phyloP scores from a whole-genome alignment of 2,113 vertebrate genomes.

The Acrocephalus kingi region DNA sequence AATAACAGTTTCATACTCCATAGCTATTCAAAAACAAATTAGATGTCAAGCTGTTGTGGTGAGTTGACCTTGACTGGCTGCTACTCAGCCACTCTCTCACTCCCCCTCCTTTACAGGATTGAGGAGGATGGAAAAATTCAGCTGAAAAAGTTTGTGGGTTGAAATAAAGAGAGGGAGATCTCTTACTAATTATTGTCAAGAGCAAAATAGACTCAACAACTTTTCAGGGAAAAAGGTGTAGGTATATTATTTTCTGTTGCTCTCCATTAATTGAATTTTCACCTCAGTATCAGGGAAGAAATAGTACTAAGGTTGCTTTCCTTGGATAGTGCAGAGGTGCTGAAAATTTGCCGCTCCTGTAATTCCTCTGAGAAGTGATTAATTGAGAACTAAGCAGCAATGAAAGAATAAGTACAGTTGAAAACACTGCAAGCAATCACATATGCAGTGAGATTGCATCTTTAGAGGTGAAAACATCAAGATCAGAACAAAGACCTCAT shows the following conservation, averaged over 20 bases:
- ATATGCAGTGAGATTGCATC: neutral
- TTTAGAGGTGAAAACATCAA: neutral
- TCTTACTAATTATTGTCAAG: neutral
- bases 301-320: neutral
- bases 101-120: neutral
- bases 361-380: neutral
- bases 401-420: neutral
- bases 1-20: neutral
- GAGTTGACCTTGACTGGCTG: neutral
- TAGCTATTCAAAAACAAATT: neutral
- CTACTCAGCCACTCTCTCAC: neutral
- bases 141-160: neutral
- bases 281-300: neutral
- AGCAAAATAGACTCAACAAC: fast-evolving
- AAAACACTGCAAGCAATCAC: neutral
- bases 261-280: neutral
- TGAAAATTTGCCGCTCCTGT: neutral
- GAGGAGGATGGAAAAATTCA: neutral
- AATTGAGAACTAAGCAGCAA: neutral
- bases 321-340: neutral
- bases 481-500: neutral
- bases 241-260: neutral
- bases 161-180: neutral
- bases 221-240: neutral
- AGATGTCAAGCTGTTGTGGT: neutral